Conservation (phyloP, 2,888 invertebrate genomes). For the Nymphalis c-album region DNA sequence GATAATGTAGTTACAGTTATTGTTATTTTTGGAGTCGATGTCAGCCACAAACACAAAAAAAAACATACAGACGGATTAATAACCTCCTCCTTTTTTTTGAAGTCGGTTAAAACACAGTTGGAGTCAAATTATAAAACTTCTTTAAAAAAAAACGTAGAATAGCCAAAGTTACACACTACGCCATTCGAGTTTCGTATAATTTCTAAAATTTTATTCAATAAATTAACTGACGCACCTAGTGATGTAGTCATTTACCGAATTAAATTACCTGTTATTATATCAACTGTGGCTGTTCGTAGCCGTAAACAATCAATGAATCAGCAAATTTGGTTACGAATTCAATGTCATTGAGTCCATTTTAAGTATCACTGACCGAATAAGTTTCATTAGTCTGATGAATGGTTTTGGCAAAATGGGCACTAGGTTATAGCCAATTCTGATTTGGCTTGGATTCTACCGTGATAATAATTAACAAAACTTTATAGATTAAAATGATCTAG, state of each 20-base stretch:
- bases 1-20: too few species aligned
- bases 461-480: slow-evolving; percentile 6
- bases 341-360: slow-evolving; percentile 25
- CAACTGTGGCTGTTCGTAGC: neutral
- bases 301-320: slow-evolving; percentile 19
- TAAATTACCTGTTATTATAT: neutral
- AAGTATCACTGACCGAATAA: slow-evolving; percentile 22
- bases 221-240: slow-evolving; percentile 1
- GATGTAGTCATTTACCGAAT: neutral
- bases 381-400: slow-evolving; percentile 23
- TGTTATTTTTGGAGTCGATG: too few species aligned
- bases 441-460: neutral
- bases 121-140: too few species aligned
- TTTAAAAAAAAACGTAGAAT: too few species aligned
- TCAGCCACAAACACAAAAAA: too few species aligned
- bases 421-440: slow-evolving; percentile 26
- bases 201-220: neutral
- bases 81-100: too few species aligned
- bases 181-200: neutral
- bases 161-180: neutral
- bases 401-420: slow-evolving; percentile 20
- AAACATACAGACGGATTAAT: too few species aligned
- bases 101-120: too few species aligned
- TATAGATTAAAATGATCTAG: neutral
- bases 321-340: slow-evolving; percentile 13